Evolutionary conservation across 2,888 invertebrate genomes (phyloP).

Genomic region (Gymnocheta viridis): DNA sequence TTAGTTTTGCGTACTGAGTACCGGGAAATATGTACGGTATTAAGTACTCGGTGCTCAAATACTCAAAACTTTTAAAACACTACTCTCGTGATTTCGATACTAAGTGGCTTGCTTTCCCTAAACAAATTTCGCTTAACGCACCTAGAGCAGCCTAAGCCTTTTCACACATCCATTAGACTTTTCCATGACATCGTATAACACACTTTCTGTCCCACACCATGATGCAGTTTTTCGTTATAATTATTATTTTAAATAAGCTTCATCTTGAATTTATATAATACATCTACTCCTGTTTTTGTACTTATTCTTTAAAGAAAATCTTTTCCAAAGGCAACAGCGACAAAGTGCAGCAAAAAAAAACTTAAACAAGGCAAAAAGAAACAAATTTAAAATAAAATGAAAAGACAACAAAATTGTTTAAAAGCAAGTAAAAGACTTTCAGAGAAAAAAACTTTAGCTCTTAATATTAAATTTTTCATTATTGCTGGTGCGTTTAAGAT

Average conservation of each 20-base stretch:
- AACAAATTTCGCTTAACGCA: too few species aligned
- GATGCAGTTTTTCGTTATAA: background rate
- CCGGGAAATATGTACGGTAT: too few species aligned
- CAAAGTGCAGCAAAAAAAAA: slow-evolving; percentile 25
- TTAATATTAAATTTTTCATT: slow-evolving; percentile 41
- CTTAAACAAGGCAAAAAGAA: background rate
- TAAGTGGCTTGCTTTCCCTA: too few species aligned
- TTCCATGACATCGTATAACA: background rate
- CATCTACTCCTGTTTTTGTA: background rate
- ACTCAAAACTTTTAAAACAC: too few species aligned
- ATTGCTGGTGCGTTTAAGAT: slow-evolving; percentile 25
- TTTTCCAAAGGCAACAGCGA: slow-evolving; percentile 1
- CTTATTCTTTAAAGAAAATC: background rate
- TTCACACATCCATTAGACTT: too few species aligned
- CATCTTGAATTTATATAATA: background rate
- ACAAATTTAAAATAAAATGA: background rate
- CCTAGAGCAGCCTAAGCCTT: too few species aligned
- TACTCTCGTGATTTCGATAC: too few species aligned
- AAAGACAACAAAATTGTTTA: slow-evolving; percentile 4
- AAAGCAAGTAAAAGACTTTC: slow-evolving; percentile 6
- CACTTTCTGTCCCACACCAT: background rate
- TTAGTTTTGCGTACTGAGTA: too few species aligned
- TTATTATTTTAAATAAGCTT: background rate
- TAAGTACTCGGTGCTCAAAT: too few species aligned
- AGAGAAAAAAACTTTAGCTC: slow-evolving; percentile 35